Evolutionary conservation across 2,797 vertebrate species (phyloP).

Genomic region (Orientallactaga sibirica): DNA sequence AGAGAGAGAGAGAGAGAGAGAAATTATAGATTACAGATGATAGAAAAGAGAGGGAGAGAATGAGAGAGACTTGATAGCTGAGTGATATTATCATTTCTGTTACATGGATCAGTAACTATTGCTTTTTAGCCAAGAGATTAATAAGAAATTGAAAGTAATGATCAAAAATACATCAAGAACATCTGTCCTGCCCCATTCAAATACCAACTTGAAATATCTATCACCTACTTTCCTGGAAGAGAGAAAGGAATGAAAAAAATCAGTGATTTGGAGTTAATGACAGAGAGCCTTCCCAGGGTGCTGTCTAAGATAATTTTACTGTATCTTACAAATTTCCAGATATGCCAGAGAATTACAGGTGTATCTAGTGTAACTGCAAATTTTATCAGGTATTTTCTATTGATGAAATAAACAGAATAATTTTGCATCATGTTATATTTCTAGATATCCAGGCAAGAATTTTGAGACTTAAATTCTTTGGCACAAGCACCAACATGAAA

Average conservation of each 20-base stretch:
- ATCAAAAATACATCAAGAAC: slow-evolving; percentile 62
- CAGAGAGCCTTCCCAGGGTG: not conserved
- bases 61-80: slow-evolving; percentile 77
- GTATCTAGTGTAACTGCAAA: not conserved
- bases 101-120: slow-evolving; percentile 81
- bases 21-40: no score
- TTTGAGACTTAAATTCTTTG: not conserved
- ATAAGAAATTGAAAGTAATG: slow-evolving; percentile 82
- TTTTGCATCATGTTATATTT: slow-evolving; percentile 66
- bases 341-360: not conserved
- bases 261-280: not conserved
- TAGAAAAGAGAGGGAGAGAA: no score
- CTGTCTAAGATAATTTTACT: not conserved
- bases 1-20: no score
- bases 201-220: slow-evolving; percentile 42
- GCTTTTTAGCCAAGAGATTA: slow-evolving; percentile 83
- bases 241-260: not conserved
- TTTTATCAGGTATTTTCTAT: slow-evolving; percentile 51
- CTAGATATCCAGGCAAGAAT: slow-evolving; percentile 69
- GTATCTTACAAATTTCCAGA: not conserved
- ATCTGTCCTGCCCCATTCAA: not conserved
- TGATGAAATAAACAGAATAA: slow-evolving; percentile 58
- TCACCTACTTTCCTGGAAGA: not conserved
- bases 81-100: slow-evolving; percentile 79
- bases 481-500: not conserved